These are phyloP conservation scores for Gymnocypris eckloni DNA, from an alignment of 2,797 vertebrate species.

Conservation along the genomic window DNA sequence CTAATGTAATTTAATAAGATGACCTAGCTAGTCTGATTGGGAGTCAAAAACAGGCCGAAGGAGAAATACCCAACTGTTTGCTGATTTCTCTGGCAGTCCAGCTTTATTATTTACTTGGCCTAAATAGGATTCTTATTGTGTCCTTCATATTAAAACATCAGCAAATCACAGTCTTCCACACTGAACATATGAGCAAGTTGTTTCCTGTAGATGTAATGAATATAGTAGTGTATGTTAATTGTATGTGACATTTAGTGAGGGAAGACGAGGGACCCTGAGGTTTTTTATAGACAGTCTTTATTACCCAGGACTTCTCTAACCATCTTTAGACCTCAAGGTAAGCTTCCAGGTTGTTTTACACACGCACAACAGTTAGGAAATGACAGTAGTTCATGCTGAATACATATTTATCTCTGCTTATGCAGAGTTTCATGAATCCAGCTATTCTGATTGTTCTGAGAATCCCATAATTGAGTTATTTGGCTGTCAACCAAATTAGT, in stretches of 20 bases:
- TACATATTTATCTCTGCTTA: neutral
- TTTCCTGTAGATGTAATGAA: neutral
- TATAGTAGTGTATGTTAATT: neutral
- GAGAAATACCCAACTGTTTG: neutral
- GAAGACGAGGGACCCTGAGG: neutral
- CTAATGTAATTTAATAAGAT: constrained; percentile 33
- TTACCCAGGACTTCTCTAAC: neutral
- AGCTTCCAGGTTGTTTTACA: neutral
- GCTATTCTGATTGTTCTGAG: neutral
- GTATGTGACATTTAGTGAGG: neutral
- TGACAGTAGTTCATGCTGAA: neutral
- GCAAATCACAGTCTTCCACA: neutral
- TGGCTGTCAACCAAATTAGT: constrained; percentile 24
- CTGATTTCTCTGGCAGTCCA: neutral
- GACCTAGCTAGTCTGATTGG: neutral
- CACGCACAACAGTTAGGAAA: neutral
- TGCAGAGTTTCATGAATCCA: neutral
- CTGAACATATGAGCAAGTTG: neutral
- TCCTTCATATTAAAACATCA: constrained; percentile 1
- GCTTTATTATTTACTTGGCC: constrained; percentile 18
- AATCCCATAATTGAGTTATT: constrained; percentile 7
- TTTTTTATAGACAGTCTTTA: neutral
- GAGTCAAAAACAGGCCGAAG: neutral
- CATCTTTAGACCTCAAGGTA: neutral
- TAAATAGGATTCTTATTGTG: neutral